Base-by-base conservation (phyloP, 2,113 vertebrate species). In the Terrapene triunguis region DNA sequence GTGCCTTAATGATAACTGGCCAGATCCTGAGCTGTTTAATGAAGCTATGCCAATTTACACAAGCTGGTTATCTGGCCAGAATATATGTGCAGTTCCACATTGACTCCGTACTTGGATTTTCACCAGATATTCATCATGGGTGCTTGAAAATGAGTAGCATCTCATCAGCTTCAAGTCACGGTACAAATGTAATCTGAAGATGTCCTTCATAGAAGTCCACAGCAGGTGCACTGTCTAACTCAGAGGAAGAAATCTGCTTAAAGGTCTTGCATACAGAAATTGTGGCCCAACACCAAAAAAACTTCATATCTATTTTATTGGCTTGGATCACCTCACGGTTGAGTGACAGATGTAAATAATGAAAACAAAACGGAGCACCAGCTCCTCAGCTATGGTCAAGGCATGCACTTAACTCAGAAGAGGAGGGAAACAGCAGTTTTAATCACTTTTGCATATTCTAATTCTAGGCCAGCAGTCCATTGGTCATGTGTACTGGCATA, bases 11-110 rank as follows among this genome's bases (percentile, higher is more conserved):
- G 4, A 47, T 89, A 29, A 24, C 5, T 7, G 62, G 27, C 29
- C 0, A 0, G 16, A 50, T 13, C n/a, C 0, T 0, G 53, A 44
- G 79, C 1, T 0, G 22, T 24, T 14, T 1, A n/a, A 51, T 10
- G 57, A n/a, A 50, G 1, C 62, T 2, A 0, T 8, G 32, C 38
- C 78, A 53, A 29, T 82, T 35, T 27, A 48, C 17, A 4, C 83
- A 38, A 2, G 27, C 55, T 4, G 42, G 44, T 22, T 22, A 42
- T 22, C n/a, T 2, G 55, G 81, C 42, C 54, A 53, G 84, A n/a
- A 14, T 32, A 29, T 0, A 0, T 0, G 7, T 10, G n/a, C 50
- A 27, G 76, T 12, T 38, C 4, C 17, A 38, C 32, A 22, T 9
- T 1, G 0, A 44, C 25, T 57, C 83, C 81, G 51, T 8, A 16